Evolutionary conservation across 2,797 vertebrate species (phyloP), one percentile per base, ranked within the genome.

Genomic region (Prionace glauca): DNA sequence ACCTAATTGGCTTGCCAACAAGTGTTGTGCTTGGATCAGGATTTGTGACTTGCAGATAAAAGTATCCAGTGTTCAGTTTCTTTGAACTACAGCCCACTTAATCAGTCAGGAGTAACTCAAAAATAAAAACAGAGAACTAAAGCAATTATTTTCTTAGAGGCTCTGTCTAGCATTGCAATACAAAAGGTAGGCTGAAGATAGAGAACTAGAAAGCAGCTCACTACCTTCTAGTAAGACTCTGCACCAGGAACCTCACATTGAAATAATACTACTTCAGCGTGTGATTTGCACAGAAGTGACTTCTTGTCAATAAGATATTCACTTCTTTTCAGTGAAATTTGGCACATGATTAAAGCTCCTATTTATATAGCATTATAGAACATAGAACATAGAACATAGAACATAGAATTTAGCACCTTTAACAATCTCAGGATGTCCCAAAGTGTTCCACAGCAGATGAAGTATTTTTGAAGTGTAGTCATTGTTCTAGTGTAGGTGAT

Each of bases 1-100:
- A 36, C 10, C 20, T 41, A 92, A 92, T 41, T n/a, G 65, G n/a
- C 69, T 60, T 32, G 24, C 45, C 71, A 95, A 95, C 41, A 95
- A 94, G 50, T 77, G 93, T 74, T 94, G 41, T 94, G 69, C 32
- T 95, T 95, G 93, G 93, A 95, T 50, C 26, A 95, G 45, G 93
- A 56, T 95, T 95, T 56, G 45, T 95, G 69, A 95, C 26, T 50
- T 95, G 50, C 45, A 95, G 93, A 95, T 95, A 95, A 95, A 77
- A 95, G 77, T 95, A 95, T 95, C 71, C 29, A 94, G 69, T 94
- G 12, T 26, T n/a, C 92, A 74, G 45, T 74, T 95, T 50, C 65
- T 77, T 95, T 56, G 69, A 77, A 95, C 41, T 11, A 41, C 41
- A 32, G 92, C n/a, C 41, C 36, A 95, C 18, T 72, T 77, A 72